phyloP scores from a whole-genome alignment of 2,797 vertebrate species.

The Heliangelus exortis region DNA sequence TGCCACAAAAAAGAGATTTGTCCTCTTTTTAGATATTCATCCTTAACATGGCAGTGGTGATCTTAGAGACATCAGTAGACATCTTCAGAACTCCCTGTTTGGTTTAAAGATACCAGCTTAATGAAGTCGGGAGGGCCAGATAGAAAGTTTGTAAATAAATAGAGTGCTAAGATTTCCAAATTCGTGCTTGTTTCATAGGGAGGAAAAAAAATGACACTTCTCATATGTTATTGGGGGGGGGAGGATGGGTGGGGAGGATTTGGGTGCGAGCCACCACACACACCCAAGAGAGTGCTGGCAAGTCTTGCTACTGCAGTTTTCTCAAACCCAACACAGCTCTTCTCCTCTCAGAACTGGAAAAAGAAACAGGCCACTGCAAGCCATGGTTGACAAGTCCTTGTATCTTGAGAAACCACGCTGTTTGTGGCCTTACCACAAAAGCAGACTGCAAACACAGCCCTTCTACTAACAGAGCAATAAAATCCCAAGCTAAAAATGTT shows the following conservation, averaged over 20 bases:
- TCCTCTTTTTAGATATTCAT: not conserved
- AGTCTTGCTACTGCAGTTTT: not conserved
- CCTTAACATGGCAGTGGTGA: not conserved
- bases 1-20: not conserved
- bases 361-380: not conserved
- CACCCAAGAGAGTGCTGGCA: not conserved
- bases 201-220: not conserved
- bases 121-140: not conserved
- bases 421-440: not conserved
- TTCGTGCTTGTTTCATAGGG: not conserved
- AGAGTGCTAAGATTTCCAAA: not conserved
- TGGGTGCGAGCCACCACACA: not conserved
- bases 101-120: not conserved
- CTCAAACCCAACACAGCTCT: not conserved
- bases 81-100: not conserved
- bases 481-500: not conserved
- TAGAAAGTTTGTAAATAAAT: not conserved
- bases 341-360: not conserved
- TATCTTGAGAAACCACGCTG: not conserved
- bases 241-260: too few relatives aligned
- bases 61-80: not conserved
- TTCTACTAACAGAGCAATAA: not conserved
- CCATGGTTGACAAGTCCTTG: not conserved
- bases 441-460: not conserved
- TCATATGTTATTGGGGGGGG: fast-evolving